phyloP scores from a whole-genome alignment of 1,140 invertebrate genomes.

The Ceratosolen fusciceps region DNA sequence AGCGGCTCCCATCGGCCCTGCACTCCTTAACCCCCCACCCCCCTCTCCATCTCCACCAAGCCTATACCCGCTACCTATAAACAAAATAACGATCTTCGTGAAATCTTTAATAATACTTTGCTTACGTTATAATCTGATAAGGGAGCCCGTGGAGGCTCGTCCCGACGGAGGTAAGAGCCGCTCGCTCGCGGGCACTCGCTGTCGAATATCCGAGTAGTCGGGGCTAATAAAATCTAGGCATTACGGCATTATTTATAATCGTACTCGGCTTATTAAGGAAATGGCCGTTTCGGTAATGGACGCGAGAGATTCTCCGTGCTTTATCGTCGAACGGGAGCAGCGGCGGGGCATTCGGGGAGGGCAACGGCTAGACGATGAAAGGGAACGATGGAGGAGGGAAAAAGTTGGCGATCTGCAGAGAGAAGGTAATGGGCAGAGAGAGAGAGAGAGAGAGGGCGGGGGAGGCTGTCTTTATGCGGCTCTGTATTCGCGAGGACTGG shows the following conservation, averaged over 20 bases:
- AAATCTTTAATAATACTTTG: constrained; percentile 14
- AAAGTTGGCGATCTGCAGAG: too few relatives aligned
- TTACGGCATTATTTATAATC: too few relatives aligned
- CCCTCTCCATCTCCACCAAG: too few relatives aligned
- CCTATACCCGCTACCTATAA: not conserved
- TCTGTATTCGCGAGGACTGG: not conserved
- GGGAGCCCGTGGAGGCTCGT: too few relatives aligned
- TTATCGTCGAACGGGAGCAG: too few relatives aligned
- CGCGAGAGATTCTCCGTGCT: too few relatives aligned
- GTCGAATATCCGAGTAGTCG: not conserved
- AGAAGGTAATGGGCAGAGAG: not conserved
- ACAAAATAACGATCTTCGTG: not conserved
- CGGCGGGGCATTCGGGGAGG: too few relatives aligned
- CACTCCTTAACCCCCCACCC: too few relatives aligned
- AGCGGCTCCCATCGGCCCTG: not conserved
- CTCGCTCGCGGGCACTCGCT: not conserved
- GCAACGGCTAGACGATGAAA: not conserved
- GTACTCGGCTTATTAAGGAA: too few relatives aligned
- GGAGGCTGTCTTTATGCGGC: not conserved
- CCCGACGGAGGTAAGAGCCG: not conserved
- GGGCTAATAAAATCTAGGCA: not conserved
- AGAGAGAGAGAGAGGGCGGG: not conserved
- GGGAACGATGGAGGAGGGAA: not conserved
- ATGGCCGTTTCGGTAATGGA: too few relatives aligned
- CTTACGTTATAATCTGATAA: too few relatives aligned